Evolutionary conservation across 1,140 invertebrate genomes (phyloP).

Genomic region (Holcopasites calliopsidis): DNA sequence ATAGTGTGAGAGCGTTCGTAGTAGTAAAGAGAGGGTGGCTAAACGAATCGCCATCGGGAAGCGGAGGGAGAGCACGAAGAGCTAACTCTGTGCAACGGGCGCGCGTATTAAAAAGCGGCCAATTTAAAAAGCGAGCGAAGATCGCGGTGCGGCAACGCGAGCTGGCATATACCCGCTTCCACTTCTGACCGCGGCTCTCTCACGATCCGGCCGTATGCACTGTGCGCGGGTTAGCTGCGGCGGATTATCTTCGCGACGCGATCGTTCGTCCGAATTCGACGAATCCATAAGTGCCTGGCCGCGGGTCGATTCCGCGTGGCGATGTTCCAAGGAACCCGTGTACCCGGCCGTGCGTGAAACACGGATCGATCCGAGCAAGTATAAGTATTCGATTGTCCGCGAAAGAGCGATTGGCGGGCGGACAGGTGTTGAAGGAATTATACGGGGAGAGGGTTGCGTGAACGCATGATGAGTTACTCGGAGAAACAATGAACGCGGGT

Average conservation of each 20-base stretch:
- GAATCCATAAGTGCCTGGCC: slow-evolving; percentile 18
- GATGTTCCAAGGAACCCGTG: slow-evolving; percentile 19
- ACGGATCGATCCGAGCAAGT: slow-evolving; percentile 21
- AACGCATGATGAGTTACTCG: too few relatives aligned
- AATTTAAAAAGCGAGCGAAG: slow-evolving; percentile 73
- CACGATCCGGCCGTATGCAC: slow-evolving; percentile 59
- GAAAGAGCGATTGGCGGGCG: not conserved
- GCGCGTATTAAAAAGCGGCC: slow-evolving; percentile 68
- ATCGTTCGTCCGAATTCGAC: slow-evolving; percentile 36
- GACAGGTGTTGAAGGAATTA: not conserved
- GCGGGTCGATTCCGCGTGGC: slow-evolving; percentile 21
- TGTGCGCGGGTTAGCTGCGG: slow-evolving; percentile 57
- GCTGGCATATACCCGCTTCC: slow-evolving; percentile 6
- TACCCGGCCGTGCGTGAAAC: slow-evolving; percentile 33
- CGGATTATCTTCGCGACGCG: slow-evolving; percentile 30
- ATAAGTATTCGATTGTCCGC: not conserved
- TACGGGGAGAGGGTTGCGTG: too few relatives aligned
- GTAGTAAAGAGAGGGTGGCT: not conserved
- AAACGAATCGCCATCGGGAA: slow-evolving; percentile 65
- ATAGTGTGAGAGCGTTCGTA: not conserved
- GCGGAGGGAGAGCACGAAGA: slow-evolving; percentile 42
- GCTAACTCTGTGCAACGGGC: slow-evolving; percentile 70
- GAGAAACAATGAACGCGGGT: too few relatives aligned
- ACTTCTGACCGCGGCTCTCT: slow-evolving; percentile 55
- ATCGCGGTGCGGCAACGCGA: slow-evolving; percentile 61